These are phyloP conservation scores for Drosophila helvetica DNA, from an alignment of 2,888 invertebrate genomes.

Conservation along the genomic window DNA sequence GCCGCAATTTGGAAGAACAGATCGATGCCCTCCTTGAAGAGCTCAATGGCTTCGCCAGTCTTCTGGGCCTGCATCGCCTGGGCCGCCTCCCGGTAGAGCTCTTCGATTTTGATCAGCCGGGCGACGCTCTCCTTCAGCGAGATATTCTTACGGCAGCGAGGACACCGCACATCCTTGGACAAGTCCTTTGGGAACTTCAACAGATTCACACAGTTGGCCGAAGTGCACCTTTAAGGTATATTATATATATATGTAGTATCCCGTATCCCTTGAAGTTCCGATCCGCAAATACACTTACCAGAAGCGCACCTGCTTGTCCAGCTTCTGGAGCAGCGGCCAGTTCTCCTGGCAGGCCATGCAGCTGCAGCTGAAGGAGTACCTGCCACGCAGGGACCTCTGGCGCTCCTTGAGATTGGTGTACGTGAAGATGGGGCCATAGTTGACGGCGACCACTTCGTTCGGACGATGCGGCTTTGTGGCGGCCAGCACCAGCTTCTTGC, in stretches of 20 bases:
- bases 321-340: slow-evolving; percentile 89
- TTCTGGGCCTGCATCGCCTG: slow-evolving; percentile 85
- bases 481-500: slow-evolving; percentile 88
- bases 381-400: slow-evolving; percentile 87
- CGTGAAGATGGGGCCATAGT: slow-evolving; percentile 92
- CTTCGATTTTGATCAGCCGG: slow-evolving; percentile 84
- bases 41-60: slow-evolving; percentile 85
- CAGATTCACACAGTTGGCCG: slow-evolving; percentile 84
- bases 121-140: slow-evolving; percentile 84
- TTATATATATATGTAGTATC: neutral
- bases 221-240: slow-evolving; percentile 85
- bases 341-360: slow-evolving; percentile 90
- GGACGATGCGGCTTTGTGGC: slow-evolving; percentile 87
- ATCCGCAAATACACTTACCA: slow-evolving; percentile 61
- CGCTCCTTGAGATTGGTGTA: slow-evolving; percentile 86
- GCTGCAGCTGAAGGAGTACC: slow-evolving; percentile 92
- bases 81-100: slow-evolving; percentile 84
- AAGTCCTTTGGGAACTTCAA: slow-evolving; percentile 84
- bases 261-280: rapidly evolving
- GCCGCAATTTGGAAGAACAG: slow-evolving; percentile 86
- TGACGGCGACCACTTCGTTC: slow-evolving; percentile 90
- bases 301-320: slow-evolving; percentile 84
- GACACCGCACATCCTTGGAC: slow-evolving; percentile 84
- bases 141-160: slow-evolving; percentile 85
- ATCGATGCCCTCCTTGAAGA: slow-evolving; percentile 86